Base-by-base conservation (phyloP, 2,888 invertebrate genomes). In the Eilema griseolum region DNA sequence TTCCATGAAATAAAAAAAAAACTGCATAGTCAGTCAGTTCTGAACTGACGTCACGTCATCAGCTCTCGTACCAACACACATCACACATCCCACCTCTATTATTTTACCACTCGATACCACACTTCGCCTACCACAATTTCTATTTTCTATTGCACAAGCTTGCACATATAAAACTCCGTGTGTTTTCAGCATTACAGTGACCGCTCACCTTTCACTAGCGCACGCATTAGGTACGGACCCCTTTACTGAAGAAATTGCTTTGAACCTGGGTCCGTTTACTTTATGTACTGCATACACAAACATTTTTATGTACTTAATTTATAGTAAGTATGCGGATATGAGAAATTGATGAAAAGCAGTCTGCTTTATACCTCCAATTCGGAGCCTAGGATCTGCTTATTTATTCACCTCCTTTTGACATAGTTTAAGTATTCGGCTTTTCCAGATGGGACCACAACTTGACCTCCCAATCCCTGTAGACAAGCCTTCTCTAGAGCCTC, bases 211-310 rank as follows among this genome's bases (percentile, higher is more conserved):
- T 92, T 88, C 90, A 83, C 84, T 81, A 82, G 83, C 76, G 74
- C 81, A 73, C 87, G 79, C 87, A 92, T 92, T 92, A 92, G 92
- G 89, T 89, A 92, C 89, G 92, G 88, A 76, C 84, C 83, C 83
- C 81, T 85, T 88, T 84, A 85, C 83, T 82, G 82, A 80, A 85
- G 90, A 86, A 91, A 91, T 89, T 89, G 84, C 89, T 83, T 84
- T 76, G 76, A 82, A 84, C 84, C 79, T 73, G 75, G 77, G 63
- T 74, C 72, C 64, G 69, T 77, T 66, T 78, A 78, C 75, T 77
- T 79, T 70, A 60, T 70, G 59, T 41, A 14, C 61, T 12, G 37
- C 31, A 24, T 33, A 28, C 41, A 62, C 24, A 16, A 28, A 16
- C 23, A 31, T 62, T 66, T 26, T 60, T 71, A 66, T 62, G 37